Evolutionary conservation across 35 echinoderm and acorn worm species (phyloP), one percentile per base, ranked within the genome.

Genomic region (Heliocidaris erythrogramma): DNA sequence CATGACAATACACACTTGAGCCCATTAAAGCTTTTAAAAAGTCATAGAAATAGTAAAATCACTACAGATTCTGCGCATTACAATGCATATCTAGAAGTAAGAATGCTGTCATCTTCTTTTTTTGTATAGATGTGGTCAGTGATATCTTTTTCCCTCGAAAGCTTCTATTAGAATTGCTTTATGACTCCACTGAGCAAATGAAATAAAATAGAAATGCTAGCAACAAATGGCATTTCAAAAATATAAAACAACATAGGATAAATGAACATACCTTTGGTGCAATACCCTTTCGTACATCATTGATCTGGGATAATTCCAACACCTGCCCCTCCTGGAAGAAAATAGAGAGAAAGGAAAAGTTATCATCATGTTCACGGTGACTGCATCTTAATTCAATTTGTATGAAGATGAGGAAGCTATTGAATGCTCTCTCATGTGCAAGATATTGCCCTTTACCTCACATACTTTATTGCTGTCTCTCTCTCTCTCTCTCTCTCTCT

Each of bases 251-350:
- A 78, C 65, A 78, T 78, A 21, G 49, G 90, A 93, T 49, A 30
- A 49, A 32, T 49, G 48, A 56, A 91, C 98, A 92, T 95, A 99
- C 98, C 96, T 96, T 96, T 53, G 95, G 94, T 31, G 95, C 96
- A 71, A 97, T 97, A 59, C 98, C 98, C 93, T 99, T 99, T 32
- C 98, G 94, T 88, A 99, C 96, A 92, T 99, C 98, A 94, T 97
- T 99, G 92, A 99, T 95, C 87, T 99, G 98, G 93, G 96, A 99
- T 48, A 99, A 93, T 65, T 99, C 98, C 32, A 99, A 91, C 24
- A 97, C 98, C 86, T 95, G 94, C 48, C 98, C 98, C 94, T 99
- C 98, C 98, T 99, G 94, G 14, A 24, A 47, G 94, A 47, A 95
- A 93, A 88, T 93, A 88, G 88, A 90, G 13, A 93, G 30, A 94